Evolutionary conservation across 2,113 vertebrate genomes (phyloP), one percentile per base, ranked within the genome.

Genomic region (Pithys albifrons): DNA sequence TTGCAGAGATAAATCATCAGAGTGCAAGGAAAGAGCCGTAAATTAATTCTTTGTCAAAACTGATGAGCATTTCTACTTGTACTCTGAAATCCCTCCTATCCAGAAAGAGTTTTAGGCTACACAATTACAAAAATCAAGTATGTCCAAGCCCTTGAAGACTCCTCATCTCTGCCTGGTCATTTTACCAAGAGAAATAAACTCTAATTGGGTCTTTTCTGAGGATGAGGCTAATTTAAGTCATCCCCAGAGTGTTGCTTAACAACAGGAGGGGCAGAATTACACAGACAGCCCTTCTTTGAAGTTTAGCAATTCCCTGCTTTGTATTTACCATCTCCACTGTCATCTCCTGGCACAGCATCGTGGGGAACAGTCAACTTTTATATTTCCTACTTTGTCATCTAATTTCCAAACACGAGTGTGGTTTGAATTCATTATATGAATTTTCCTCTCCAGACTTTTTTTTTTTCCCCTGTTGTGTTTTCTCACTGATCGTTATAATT

Each of bases 371-470:
- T 90, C 86, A 88, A 91, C 9, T 33, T 61, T 17, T 18, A 19
- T 59, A 19, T 81, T 93, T 91, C 54, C 69, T 84, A 5, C 64
- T 71, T 84, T 8, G 2, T 35, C 28, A 61, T 76, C 74, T 91
- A 75, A 97, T 92, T 92, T 92, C 55, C 33, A 82, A 95, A 66
- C 65, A 72, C 16, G 52, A 64, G 10, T 69, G 74, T 62, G 81
- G 45, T 55, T 78, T 51, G 49, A 96, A 91, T 58, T 90, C 64
- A 71, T 78, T 57, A 89, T 12, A 58, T 28, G 65, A 86, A 71
- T 96, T 95, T 97, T 91, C 79, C 71, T 95, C 88, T 82, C 81
- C 59, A 81, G 70, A 49, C 18, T 48, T 48, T 87, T 91, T 48
- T 87, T 91, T 87, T 64, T 23, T 12, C 39, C 41, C 8, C 52